These are phyloP conservation scores for Perizoma affinitatum DNA, from an alignment of 2,888 invertebrate species.

Conservation along the genomic window DNA sequence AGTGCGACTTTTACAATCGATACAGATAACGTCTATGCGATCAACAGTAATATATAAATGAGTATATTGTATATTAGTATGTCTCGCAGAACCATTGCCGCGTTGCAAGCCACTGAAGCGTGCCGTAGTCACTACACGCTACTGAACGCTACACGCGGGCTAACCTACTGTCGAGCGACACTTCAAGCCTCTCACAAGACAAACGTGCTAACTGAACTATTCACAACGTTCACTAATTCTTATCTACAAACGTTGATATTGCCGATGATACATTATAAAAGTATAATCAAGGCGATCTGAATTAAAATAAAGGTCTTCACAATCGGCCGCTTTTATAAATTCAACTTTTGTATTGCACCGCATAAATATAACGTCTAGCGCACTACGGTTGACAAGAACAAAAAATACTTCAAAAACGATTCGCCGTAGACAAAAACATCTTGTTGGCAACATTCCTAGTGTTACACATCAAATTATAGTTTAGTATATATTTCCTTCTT, in stretches of 20 bases:
- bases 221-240: slow-evolving; percentile 14
- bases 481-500: no score
- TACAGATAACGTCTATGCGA: slow-evolving; percentile 49
- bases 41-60: slow-evolving; percentile 41
- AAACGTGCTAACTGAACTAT: slow-evolving; percentile 18
- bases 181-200: slow-evolving; percentile 63
- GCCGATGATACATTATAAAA: not conserved
- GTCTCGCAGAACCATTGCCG: slow-evolving; percentile 68
- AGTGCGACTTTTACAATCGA: slow-evolving; percentile 53
- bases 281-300: no score
- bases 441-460: no score
- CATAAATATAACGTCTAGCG: no score
- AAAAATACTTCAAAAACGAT: no score
- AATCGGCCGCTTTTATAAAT: no score
- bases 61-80: slow-evolving; percentile 36
- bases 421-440: no score
- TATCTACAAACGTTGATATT: not conserved
- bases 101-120: slow-evolving; percentile 76
- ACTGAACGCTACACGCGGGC: slow-evolving; percentile 57
- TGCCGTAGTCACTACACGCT: slow-evolving; percentile 80
- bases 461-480: no score
- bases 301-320: no score
- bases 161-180: slow-evolving; percentile 77
- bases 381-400: no score
- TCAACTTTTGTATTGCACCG: no score